Evolutionary conservation across 2,888 invertebrate genomes (phyloP).

Genomic region (Therioaphis trifolii): DNA sequence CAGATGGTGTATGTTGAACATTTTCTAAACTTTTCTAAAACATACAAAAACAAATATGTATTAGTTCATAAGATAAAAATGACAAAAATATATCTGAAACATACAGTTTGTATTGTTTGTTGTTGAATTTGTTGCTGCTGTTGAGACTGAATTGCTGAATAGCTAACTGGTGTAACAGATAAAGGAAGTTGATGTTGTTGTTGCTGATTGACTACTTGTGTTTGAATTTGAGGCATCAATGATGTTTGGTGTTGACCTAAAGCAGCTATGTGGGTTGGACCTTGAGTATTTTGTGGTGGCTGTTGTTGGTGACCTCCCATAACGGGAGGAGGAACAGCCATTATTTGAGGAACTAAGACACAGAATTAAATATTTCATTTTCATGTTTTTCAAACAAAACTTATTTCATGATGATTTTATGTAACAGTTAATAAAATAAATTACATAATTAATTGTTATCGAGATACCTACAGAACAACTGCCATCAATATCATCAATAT

Average conservation of each 20-base stretch:
- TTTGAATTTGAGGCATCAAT: conserved; percentile 55
- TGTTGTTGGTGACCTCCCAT: conserved; percentile 55
- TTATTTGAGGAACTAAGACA: conserved; percentile 54
- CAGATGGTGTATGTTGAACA: conserved; percentile 55
- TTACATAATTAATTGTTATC: no score
- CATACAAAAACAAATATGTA: not conserved
- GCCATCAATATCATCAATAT: not conserved
- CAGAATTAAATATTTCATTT: not conserved
- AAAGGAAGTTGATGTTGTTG: conserved; percentile 61
- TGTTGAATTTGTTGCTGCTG: conserved; percentile 62
- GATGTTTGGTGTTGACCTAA: conserved; percentile 53
- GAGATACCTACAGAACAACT: no score
- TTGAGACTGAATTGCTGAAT: conserved; percentile 61
- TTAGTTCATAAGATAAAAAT: not conserved
- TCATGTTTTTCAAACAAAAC: no score
- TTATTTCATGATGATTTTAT: no score
- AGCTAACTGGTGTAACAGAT: conserved; percentile 55
- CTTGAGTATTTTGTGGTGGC: conserved; percentile 45
- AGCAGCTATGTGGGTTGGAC: conserved; percentile 48
- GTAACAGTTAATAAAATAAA: no score
- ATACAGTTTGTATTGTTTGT: conserved; percentile 51
- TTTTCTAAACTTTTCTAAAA: conserved; percentile 60
- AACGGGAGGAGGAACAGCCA: conserved; percentile 55
- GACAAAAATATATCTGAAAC: conserved; percentile 3
- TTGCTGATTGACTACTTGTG: conserved; percentile 59